Percentiles rank a stretch among this genome's conserved stretches.
phyloP scores from a whole-genome alignment of 2,888 invertebrate species.

The Nephrotoma guestfalica region DNA sequence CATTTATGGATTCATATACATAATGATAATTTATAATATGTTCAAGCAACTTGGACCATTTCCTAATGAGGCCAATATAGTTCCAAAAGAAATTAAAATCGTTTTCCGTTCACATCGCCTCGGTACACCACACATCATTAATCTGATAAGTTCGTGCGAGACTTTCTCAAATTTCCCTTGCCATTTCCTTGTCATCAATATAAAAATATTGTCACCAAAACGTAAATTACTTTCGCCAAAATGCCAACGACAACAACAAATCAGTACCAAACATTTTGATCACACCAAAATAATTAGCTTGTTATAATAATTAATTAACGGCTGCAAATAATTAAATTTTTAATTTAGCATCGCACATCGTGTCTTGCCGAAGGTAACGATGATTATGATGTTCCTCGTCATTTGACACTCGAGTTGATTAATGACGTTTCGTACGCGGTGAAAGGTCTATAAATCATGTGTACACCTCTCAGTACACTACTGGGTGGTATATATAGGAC shows the following conservation, averaged over 20 bases:
- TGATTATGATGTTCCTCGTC: not conserved
- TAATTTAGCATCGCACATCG: not conserved
- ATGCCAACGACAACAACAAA: not conserved
- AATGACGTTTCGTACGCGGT: not conserved
- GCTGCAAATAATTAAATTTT: not conserved
- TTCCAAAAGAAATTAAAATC: not conserved
- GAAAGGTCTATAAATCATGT: not conserved
- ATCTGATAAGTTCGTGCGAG: not conserved
- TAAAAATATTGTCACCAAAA: not conserved
- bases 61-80: not conserved
- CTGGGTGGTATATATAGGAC: not conserved
- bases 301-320: not conserved
- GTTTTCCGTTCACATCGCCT: not conserved
- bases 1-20: not conserved
- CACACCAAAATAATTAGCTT: not conserved
- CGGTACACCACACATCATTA: not conserved
- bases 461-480: not conserved
- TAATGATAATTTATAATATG: not conserved
- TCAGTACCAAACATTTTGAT: not conserved
- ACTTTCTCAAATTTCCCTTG: not conserved
- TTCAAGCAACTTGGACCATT: not conserved
- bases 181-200: not conserved
- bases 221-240: not conserved
- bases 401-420: not conserved
- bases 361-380: no score